Percentiles rank a stretch among this genome's conserved stretches.
phyloP scores from a whole-genome alignment of 2,888 invertebrate genomes.

The Nezara viridula region DNA sequence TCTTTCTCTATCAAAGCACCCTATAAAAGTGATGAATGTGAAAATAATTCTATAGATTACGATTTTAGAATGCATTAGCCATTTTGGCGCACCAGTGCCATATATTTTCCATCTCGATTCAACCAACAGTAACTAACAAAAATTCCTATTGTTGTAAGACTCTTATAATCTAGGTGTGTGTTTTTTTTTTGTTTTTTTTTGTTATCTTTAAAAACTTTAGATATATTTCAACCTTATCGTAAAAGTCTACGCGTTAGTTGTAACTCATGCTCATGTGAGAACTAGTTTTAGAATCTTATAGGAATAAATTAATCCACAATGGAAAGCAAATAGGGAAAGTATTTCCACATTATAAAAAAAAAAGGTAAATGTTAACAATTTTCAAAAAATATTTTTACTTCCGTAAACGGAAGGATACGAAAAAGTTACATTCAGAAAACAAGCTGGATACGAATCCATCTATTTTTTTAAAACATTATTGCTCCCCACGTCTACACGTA shows the following conservation, averaged over 20 bases:
- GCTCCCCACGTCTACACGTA: conserved; percentile 29
- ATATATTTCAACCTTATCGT: conserved; percentile 20
- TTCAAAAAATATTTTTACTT: conserved; percentile 1
- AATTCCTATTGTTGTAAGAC: conserved; percentile 39
- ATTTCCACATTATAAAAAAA: background rate
- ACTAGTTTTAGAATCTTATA: background rate
- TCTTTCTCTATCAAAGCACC: conserved; percentile 50
- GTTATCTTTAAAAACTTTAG: background rate
- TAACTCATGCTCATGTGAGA: background rate
- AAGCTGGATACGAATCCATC: background rate
- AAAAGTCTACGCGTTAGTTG: conserved; percentile 26
- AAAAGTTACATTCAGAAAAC: background rate
- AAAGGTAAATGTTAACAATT: background rate
- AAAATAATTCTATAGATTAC: conserved; percentile 55
- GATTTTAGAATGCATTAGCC: conserved; percentile 53
- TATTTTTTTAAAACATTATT: conserved; percentile 8
- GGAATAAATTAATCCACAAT: background rate
- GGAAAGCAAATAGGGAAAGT: background rate
- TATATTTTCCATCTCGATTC: background rate
- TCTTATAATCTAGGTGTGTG: background rate
- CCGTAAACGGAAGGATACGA: background rate
- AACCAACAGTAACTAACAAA: background rate
- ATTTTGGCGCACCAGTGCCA: background rate
- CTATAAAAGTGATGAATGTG: conserved; percentile 55
- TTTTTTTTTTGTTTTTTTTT: background rate